phyloP scores from a whole-genome alignment of 2,888 invertebrate species.

The Drosophila aldrichi region DNA sequence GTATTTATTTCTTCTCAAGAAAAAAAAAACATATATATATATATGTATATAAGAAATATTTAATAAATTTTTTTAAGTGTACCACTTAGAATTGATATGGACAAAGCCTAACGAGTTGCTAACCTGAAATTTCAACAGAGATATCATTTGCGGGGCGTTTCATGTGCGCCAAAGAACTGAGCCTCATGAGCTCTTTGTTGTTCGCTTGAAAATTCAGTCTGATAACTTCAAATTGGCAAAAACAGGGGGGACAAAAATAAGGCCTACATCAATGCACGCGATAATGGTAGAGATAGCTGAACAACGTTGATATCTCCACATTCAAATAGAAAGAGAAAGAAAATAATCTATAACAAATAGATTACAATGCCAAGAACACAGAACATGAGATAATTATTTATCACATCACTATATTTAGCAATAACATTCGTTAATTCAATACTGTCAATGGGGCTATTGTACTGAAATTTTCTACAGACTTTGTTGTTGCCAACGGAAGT shows the following conservation, averaged over 20 bases:
- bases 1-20: too few relatives aligned
- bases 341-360: slow-evolving; percentile 29
- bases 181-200: slow-evolving; percentile 20
- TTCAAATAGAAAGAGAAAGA: neutral
- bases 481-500: slow-evolving; percentile 12
- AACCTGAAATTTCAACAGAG: slow-evolving; percentile 40
- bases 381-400: slow-evolving; percentile 25
- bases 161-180: slow-evolving; percentile 20
- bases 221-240: slow-evolving; percentile 39
- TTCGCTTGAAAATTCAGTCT: slow-evolving; percentile 46
- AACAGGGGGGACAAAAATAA: neutral
- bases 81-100: neutral
- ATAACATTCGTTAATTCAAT: slow-evolving; percentile 37
- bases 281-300: neutral
- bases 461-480: slow-evolving; percentile 36
- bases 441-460: slow-evolving; percentile 25
- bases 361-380: slow-evolving; percentile 32
- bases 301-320: slow-evolving; percentile 27
- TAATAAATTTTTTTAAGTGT: neutral
- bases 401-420: slow-evolving; percentile 25
- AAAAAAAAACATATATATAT: neutral
- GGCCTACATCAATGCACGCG: neutral
- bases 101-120: slow-evolving; percentile 9
- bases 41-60: too few relatives aligned
- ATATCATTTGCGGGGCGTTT: neutral